Evolutionary conservation across 2,113 vertebrate species (phyloP).

Genomic region (Lamprologus speciosus): DNA sequence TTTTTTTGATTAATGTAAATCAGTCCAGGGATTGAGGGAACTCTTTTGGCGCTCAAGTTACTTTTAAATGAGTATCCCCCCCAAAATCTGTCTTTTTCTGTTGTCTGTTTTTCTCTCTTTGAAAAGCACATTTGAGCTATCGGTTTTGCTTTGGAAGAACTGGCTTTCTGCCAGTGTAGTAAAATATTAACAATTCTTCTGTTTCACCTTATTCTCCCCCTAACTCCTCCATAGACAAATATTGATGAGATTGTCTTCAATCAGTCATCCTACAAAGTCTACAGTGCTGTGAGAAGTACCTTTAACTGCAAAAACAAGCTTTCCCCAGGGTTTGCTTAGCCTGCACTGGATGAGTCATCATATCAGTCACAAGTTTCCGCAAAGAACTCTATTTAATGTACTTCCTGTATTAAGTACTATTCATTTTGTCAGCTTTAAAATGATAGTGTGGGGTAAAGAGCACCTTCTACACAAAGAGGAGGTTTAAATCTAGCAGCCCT

Average conservation of each 20-base stretch:
- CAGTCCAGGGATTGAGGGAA: slow-evolving; percentile 14
- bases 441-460: not conserved
- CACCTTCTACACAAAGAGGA: not conserved
- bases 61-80: slow-evolving; percentile 12
- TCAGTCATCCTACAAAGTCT: not conserved
- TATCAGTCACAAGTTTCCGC: not conserved
- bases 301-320: not conserved
- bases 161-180: not conserved
- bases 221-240: not conserved
- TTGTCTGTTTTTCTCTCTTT: not conserved
- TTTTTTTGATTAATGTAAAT: slow-evolving; percentile 30
- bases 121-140: not conserved
- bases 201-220: not conserved
- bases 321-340: not conserved
- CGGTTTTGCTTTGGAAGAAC: not conserved
- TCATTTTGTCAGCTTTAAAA: not conserved
- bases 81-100: not conserved
- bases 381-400: not conserved
- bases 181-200: not conserved
- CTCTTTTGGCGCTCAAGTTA: not conserved
- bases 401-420: not conserved
- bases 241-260: not conserved
- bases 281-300: not conserved
- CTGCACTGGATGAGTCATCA: not conserved
- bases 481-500: not conserved